Evolutionary conservation across 1,140 invertebrate genomes (phyloP).

Genomic region (Homalodisca vitripennis): DNA sequence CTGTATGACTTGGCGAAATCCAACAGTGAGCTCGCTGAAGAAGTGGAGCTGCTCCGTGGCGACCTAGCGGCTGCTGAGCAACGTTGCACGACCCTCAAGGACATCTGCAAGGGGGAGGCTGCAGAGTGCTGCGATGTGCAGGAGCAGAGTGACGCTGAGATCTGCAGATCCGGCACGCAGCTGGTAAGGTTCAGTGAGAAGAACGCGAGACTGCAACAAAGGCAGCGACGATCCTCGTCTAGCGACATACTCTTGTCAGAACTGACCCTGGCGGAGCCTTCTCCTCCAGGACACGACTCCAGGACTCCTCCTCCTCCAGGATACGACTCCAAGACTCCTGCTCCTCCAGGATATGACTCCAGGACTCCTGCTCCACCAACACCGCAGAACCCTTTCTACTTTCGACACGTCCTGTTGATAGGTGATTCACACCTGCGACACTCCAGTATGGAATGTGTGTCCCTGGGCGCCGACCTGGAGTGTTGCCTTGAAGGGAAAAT

Average conservation of each 20-base stretch:
- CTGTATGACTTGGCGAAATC: neutral
- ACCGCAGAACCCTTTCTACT: neutral
- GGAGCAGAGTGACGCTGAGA: neutral
- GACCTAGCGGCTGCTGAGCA: neutral
- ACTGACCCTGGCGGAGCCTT: neutral
- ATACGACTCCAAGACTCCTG: neutral
- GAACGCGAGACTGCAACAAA: neutral
- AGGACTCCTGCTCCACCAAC: neutral
- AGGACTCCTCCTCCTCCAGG: neutral
- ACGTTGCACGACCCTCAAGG: neutral
- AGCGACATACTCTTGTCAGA: neutral
- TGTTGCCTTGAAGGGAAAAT: neutral
- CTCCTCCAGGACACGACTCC: neutral
- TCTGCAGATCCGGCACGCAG: neutral
- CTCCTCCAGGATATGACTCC: neutral
- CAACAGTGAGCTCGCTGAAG: neutral
- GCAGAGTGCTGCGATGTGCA: neutral
- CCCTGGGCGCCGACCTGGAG: neutral
- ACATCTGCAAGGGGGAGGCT: neutral
- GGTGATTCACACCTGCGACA: constrained; percentile 2
- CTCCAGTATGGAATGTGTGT: neutral
- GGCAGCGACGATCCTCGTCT: neutral
- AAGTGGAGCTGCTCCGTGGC: neutral
- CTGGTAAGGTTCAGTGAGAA: neutral
- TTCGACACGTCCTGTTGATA: neutral